Evolutionary conservation across 2,888 invertebrate genomes (phyloP), one percentile per base, ranked within the genome.

Genomic region (Lithosia quadra): DNA sequence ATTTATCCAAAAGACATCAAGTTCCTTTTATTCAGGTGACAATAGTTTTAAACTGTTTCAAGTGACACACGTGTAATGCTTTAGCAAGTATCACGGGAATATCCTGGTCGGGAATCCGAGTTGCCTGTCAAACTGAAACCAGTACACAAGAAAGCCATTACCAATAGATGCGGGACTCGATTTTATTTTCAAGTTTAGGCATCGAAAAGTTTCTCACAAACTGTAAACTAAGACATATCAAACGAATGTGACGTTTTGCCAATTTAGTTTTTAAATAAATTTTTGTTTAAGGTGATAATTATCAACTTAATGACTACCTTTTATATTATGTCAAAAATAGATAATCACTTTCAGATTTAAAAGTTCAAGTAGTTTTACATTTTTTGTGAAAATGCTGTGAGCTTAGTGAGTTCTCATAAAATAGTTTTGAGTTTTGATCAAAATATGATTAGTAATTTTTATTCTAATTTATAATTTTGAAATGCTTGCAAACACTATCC

Each of bases 141-240:
- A 81, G 88, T 88, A 92, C 92, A 92, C 90, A 91, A 92, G 89
- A 92, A 92, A 91, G 89, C 92, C 91, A 92, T 92, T 92, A 92
- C 87, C 83, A 84, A 83, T 82, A 84, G 86, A 85, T 82, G 84
- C 83, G 80, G 75, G 81, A 80, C 86, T 86, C 84, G 88, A 90
- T 90, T 88, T 90, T 91, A 90, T 91, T 88, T 88, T 83, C 85
- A 87, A 88, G 84, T 89, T 89, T 82, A 85, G 84, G 83, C 87
- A 86, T 88, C 85, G 87, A 80, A 86, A 87, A 86, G 81, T 88
- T 86, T 75, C 79, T 79, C 79, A 79, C 80, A 81, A 82, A 83
- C 78, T 71, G 69, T 71, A 75, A 80, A 78, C 75, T 78, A 80
- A 74, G 55, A 71, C 73, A 71, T 67, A 69, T 34, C 67, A 71